Evolutionary conservation across 2,888 invertebrate species (phyloP).

Genomic region (Pinctada fucata): DNA sequence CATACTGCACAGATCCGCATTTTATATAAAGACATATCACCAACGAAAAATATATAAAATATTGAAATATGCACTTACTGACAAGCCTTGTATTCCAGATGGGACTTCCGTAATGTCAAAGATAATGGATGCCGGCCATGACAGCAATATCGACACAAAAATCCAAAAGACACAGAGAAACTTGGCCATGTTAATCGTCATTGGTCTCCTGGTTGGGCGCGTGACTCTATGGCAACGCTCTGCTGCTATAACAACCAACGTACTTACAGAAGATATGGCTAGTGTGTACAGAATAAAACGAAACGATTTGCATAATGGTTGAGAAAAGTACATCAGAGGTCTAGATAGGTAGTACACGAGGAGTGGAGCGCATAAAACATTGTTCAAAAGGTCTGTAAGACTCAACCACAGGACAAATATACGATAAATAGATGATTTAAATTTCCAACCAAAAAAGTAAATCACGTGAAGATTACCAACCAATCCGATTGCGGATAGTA

Average conservation of each 20-base stretch:
- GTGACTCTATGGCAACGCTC: neutral
- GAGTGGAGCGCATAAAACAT: neutral
- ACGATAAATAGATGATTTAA: neutral
- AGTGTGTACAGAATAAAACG: neutral
- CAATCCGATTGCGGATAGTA: neutral
- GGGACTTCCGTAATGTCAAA: neutral
- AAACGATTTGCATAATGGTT: neutral
- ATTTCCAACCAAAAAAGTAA: neutral
- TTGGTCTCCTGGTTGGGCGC: neutral
- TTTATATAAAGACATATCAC: too few species aligned
- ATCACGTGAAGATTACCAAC: conserved; percentile 3
- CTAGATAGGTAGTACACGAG: neutral
- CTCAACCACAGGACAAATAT: neutral
- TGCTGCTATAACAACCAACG: neutral
- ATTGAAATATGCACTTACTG: neutral
- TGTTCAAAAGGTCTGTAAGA: neutral
- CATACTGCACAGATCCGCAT: too few species aligned
- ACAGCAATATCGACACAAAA: neutral
- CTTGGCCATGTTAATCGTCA: neutral
- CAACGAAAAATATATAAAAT: too few species aligned
- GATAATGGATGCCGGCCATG: neutral
- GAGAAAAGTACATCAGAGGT: neutral
- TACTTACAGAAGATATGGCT: neutral
- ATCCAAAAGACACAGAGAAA: neutral
- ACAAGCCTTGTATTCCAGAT: neutral